phyloP scores from a whole-genome alignment of 2,797 vertebrate genomes.

The Arremon brunneinucha region DNA sequence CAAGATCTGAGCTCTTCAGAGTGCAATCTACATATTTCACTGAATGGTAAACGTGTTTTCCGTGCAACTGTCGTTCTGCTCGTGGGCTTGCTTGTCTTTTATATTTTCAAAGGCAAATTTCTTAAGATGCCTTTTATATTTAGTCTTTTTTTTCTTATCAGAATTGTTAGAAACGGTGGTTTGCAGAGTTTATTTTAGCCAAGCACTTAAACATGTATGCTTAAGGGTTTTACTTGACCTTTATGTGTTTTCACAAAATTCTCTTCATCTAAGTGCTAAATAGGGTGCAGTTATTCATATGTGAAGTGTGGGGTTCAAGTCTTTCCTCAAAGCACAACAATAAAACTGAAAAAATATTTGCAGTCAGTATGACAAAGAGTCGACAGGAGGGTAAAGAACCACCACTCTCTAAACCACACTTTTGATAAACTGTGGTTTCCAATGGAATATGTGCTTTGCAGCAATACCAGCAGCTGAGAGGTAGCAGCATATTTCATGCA shows the following conservation, averaged over 20 bases:
- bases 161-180: neutral
- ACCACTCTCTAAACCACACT: neutral
- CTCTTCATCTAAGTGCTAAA: neutral
- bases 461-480: neutral
- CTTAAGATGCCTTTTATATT: neutral
- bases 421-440: slow-evolving; percentile 8
- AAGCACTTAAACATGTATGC: neutral
- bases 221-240: slow-evolving; percentile 30
- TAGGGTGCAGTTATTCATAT: neutral
- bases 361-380: neutral
- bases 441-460: neutral
- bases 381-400: neutral
- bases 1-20: slow-evolving; percentile 19
- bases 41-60: neutral
- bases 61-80: neutral
- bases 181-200: neutral
- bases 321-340: neutral
- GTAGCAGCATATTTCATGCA: neutral
- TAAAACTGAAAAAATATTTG: slow-evolving; percentile 2
- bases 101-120: slow-evolving; percentile 1
- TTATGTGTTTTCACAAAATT: neutral
- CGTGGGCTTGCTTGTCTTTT: neutral
- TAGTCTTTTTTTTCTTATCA: neutral
- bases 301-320: slow-evolving; percentile 1
- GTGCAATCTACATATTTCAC: slow-evolving; percentile 27